phyloP scores from a whole-genome alignment of 2,113 vertebrate genomes.

The rat (Rattus norvegicus) region GRCr8 NC_086023.1:166083001-166083500 shows the following conservation, averaged over 20 bases:
- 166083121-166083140: not conserved
- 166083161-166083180: not conserved
- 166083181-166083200: not conserved
- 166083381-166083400: not conserved
- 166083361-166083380: not conserved
- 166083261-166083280: not conserved
- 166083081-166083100: not conserved
- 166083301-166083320: not conserved
- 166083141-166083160: not conserved
- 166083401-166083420: not conserved
- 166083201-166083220: conserved; percentile 10
- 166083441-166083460: not conserved
- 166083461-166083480: not conserved
- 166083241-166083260: conserved; percentile 32
- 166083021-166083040: not conserved
- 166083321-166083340: not conserved
- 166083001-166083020: not conserved
- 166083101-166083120: not conserved
- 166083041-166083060: conserved; percentile 24
- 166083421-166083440: not conserved
- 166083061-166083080: conserved; percentile 17
- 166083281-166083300: conserved; percentile 19
- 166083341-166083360: not conserved
- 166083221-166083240: not conserved
- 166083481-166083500: not conserved